phyloP scores from a whole-genome alignment of 2,113 vertebrate genomes.

The rabbit (Oryctolagus cuniculus) region mOryCun1.1 NC_091432.1:19414501-19415000 shows the following conservation, averaged over 20 bases:
- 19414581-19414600: constrained; percentile 81
- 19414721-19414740: constrained; percentile 38
- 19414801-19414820: constrained; percentile 66
- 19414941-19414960: constrained; percentile 12
- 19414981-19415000: constrained; percentile 37
- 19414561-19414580: constrained; percentile 81
- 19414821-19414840: constrained; percentile 66
- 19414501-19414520: constrained; percentile 88
- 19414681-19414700: constrained; percentile 40
- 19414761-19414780: constrained; percentile 14
- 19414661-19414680: constrained; percentile 7
- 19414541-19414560: constrained; percentile 90
- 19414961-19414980: not conserved
- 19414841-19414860: constrained; percentile 48
- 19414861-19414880: constrained; percentile 56
- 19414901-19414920: not conserved
- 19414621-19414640: constrained; percentile 72
- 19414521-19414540: constrained; percentile 88
- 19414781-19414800: constrained; percentile 53
- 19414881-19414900: constrained; percentile 40
- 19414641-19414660: not conserved
- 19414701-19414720: constrained; percentile 52
- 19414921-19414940: not conserved
- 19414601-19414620: constrained; percentile 82
- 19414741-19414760: constrained; percentile 33